Percentiles rank a stretch among this genome's conserved stretches.
Evolutionary conservation across 2,888 invertebrate genomes (phyloP).

Genomic region (Apocheima hispidaria): DNA sequence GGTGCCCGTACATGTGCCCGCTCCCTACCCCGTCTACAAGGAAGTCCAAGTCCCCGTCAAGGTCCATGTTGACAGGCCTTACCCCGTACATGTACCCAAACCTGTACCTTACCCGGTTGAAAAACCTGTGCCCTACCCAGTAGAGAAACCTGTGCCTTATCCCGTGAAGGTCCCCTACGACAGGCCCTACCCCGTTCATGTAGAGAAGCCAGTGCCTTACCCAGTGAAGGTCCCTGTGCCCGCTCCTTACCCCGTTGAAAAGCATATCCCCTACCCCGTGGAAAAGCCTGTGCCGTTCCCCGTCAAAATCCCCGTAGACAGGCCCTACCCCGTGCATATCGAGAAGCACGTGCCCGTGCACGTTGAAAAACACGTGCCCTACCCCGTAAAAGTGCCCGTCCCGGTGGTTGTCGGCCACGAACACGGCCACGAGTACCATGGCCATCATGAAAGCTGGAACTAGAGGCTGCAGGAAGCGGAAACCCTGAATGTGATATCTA

Average conservation of each 20-base stretch:
- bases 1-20: constrained; percentile 87
- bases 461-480: constrained; percentile 85
- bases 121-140: constrained; percentile 83
- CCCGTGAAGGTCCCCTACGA: constrained; percentile 88
- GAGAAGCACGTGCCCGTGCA: constrained; percentile 88
- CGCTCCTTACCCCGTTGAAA: constrained; percentile 88
- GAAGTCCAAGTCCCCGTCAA: constrained; percentile 87
- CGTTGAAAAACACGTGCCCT: constrained; percentile 87
- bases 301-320: constrained; percentile 88
- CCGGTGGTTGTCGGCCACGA: constrained; percentile 81
- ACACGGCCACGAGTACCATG: constrained; percentile 79
- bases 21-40: constrained; percentile 87
- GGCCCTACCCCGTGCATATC: constrained; percentile 88
- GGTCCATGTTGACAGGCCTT: constrained; percentile 88
- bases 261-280: constrained; percentile 88
- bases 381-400: constrained; percentile 88
- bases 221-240: constrained; percentile 89
- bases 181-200: constrained; percentile 82
- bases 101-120: constrained; percentile 88
- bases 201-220: constrained; percentile 78
- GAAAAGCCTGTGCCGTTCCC: constrained; percentile 89
- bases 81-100: constrained; percentile 87
- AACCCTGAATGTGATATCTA: constrained; percentile 85
- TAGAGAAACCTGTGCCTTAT: constrained; percentile 80
- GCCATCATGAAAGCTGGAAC: constrained; percentile 81